Percentiles rank a stretch among this genome's conserved stretches.
phyloP scores from a whole-genome alignment of 1,140 invertebrate genomes.

The Platorchestia sp. region DNA sequence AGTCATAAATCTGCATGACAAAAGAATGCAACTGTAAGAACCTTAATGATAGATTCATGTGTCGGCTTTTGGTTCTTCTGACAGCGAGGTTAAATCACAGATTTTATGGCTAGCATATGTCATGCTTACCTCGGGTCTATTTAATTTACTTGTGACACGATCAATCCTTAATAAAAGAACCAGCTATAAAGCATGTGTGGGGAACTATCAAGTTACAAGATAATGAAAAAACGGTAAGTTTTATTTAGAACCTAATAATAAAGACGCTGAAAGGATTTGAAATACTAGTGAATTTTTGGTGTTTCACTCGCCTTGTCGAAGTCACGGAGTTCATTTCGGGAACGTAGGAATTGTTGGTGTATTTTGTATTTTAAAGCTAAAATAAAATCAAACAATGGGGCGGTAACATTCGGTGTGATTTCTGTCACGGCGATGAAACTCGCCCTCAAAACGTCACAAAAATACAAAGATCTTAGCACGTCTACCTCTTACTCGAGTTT shows the following conservation, averaged over 20 bases:
- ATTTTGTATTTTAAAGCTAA: too few relatives aligned
- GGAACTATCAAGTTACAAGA: neutral
- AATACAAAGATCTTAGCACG: too few relatives aligned
- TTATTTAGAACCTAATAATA: neutral
- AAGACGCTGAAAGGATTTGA: neutral
- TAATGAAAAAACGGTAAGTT: neutral
- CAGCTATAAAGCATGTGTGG: too few relatives aligned
- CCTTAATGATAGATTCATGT: neutral
- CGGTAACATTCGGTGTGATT: too few relatives aligned
- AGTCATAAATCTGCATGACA: neutral
- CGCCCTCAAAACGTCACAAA: too few relatives aligned
- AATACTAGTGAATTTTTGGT: neutral
- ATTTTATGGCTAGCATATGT: neutral
- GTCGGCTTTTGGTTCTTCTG: neutral
- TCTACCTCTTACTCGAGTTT: neutral
- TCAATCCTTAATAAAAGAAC: neutral
- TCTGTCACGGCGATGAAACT: too few relatives aligned
- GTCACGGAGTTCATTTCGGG: too few relatives aligned
- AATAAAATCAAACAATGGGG: too few relatives aligned
- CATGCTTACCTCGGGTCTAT: neutral
- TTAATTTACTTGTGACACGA: neutral
- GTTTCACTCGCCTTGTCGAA: too few relatives aligned
- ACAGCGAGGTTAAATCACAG: neutral
- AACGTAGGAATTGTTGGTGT: too few relatives aligned
- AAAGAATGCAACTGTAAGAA: neutral